A percentile compares a stretch with the other conserved stretches of the same genome.
Conservation (phyloP, 1,140 invertebrate genomes). For the Acromyrmex echinatior region DNA sequence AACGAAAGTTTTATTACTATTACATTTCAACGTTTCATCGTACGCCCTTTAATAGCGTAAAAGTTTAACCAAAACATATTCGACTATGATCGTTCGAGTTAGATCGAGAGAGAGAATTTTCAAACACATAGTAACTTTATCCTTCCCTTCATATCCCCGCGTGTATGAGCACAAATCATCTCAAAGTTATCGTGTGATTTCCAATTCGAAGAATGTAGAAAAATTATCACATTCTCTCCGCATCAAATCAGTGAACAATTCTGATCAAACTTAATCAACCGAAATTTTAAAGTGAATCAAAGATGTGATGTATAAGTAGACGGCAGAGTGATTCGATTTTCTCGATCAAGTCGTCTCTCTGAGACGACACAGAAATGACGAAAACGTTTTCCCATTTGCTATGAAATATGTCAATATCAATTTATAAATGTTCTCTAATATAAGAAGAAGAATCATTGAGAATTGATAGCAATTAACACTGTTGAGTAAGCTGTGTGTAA, state of each 20-base stretch:
- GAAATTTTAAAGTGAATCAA: slow-evolving; percentile 1
- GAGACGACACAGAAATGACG: neutral
- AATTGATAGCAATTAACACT: neutral
- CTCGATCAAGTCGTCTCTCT: neutral
- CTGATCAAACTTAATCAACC: neutral
- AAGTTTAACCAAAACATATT: neutral
- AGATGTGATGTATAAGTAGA: slow-evolving; percentile 1
- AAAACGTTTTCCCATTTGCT: neutral
- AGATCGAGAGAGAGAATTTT: neutral
- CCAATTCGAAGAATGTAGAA: slow-evolving; percentile 21
- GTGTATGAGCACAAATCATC: neutral
- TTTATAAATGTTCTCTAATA: neutral
- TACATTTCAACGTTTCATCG: neutral
- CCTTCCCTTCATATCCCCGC: neutral
- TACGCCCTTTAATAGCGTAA: neutral
- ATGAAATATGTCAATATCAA: neutral
- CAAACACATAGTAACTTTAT: slow-evolving; percentile 8
- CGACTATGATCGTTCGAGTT: neutral
- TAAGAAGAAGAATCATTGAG: neutral
- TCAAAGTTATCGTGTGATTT: slow-evolving; percentile 48
- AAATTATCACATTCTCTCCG: slow-evolving; percentile 10
- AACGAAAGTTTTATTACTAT: neutral
- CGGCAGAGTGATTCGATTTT: neutral
- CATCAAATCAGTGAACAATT: neutral
- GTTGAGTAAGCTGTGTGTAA: neutral